These are phyloP conservation scores for Mormyrus proboscirostris DNA, from an alignment of 2,797 vertebrate genomes.

Conservation along the genomic window DNA sequence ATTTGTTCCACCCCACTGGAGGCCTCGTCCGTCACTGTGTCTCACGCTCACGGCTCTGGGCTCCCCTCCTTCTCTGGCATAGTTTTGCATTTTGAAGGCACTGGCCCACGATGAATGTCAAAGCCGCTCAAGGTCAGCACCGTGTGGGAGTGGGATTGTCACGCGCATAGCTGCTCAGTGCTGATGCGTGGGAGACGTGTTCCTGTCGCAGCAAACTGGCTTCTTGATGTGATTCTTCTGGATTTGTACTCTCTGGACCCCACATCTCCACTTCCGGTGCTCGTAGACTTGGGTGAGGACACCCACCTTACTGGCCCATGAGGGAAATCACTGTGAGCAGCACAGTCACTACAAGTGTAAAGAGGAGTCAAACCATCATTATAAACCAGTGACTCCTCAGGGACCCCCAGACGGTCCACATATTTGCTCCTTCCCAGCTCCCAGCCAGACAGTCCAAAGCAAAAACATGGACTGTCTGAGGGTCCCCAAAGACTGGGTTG, in stretches of 20 bases:
- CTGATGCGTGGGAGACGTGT: background rate
- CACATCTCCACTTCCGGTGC: background rate
- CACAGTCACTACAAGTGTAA: background rate
- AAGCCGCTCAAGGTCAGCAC: background rate
- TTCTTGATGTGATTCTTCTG: background rate
- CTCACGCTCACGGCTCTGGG: background rate
- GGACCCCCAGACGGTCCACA: background rate
- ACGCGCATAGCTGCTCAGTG: background rate
- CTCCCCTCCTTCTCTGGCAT: background rate
- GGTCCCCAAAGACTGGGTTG: background rate
- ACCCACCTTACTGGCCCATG: background rate
- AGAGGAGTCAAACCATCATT: background rate
- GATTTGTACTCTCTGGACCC: background rate
- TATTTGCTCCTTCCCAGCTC: background rate
- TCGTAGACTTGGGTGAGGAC: background rate
- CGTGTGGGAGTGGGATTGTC: background rate
- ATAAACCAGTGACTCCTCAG: background rate
- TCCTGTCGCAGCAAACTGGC: background rate
- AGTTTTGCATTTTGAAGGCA: background rate
- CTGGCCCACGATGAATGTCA: background rate
- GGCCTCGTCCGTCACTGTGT: background rate
- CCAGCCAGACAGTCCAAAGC: background rate
- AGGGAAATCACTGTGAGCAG: background rate
- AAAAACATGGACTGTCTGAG: background rate
- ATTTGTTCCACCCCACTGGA: background rate